Percentiles rank a stretch among this genome's conserved stretches.
Conservation (phyloP, 2,888 invertebrate genomes). For the Tetragnatha montana region DNA sequence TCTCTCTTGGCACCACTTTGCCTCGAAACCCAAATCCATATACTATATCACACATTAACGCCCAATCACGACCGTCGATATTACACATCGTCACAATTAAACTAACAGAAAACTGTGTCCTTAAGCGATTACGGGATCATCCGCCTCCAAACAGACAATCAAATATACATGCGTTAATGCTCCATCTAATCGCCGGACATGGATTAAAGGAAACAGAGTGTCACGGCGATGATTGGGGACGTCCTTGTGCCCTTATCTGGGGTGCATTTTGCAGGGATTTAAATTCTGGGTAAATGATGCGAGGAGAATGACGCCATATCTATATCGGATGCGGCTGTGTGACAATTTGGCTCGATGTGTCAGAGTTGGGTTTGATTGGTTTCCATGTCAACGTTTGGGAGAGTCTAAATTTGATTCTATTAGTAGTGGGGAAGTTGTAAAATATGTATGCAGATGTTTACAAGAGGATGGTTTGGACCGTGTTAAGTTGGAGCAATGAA, state of each 20-base stretch:
- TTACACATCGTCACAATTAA: neutral
- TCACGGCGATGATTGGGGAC: conserved; percentile 30
- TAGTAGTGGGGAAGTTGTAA: too few species aligned
- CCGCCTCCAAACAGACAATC: conserved; percentile 21
- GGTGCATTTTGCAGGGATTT: conserved; percentile 38
- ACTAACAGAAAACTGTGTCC: conserved; percentile 8
- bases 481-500: too few species aligned
- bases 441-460: too few species aligned
- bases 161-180: conserved; percentile 35
- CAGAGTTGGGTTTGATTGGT: too few species aligned
- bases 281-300: conserved; percentile 9
- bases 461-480: too few species aligned
- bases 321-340: conserved; percentile 4
- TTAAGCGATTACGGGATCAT: conserved; percentile 14
- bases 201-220: conserved; percentile 48
- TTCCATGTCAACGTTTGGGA: too few species aligned
- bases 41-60: neutral
- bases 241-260: conserved; percentile 33
- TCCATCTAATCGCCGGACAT: conserved; percentile 16
- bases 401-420: too few species aligned
- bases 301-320: conserved; percentile 15
- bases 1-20: too few species aligned
- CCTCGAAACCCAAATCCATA: too few species aligned
- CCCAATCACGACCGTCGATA: neutral
- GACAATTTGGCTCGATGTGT: too few species aligned